A percentile compares a stretch with the other conserved stretches of the same genome.
These are phyloP conservation scores for Gymnoscopelus braueri DNA, from an alignment of 2,797 vertebrate species.

Conservation along the genomic window DNA sequence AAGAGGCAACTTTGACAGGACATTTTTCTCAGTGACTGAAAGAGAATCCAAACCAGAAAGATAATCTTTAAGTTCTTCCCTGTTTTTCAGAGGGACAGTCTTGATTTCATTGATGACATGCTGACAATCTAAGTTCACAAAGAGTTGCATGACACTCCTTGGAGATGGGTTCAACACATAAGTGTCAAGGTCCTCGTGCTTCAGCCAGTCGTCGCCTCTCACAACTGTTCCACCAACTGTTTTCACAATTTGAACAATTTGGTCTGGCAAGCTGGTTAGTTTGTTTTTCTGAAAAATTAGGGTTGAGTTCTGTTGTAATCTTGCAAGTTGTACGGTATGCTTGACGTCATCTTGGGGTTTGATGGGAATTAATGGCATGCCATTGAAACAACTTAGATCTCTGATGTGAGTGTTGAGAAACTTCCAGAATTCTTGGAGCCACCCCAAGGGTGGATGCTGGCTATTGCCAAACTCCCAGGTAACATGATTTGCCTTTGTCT, in stretches of 20 bases:
- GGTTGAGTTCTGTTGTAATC: constrained; percentile 71
- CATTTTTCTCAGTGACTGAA: constrained; percentile 58
- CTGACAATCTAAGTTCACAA: constrained; percentile 69
- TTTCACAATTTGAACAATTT: constrained; percentile 73
- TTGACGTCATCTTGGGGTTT: constrained; percentile 49
- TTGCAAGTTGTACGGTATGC: constrained; percentile 68
- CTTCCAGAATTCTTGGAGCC: constrained; percentile 84
- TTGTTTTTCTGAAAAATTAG: constrained; percentile 79
- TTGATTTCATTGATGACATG: constrained; percentile 60
- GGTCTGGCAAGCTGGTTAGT: constrained; percentile 64
- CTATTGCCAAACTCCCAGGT: constrained; percentile 69
- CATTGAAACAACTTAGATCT: constrained; percentile 74
- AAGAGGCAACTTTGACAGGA: constrained; percentile 80
- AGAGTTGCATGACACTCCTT: constrained; percentile 71
- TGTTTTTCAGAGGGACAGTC: constrained; percentile 37
- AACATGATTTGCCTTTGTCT: constrained; percentile 41
- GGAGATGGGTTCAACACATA: constrained; percentile 83
- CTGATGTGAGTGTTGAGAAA: constrained; percentile 78
- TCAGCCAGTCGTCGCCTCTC: constrained; percentile 72
- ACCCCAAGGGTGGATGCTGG: constrained; percentile 80
- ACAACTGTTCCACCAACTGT: constrained; percentile 81
- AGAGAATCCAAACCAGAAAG: constrained; percentile 74
- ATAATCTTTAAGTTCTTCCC: constrained; percentile 73
- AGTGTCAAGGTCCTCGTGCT: constrained; percentile 75
- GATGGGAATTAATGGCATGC: constrained; percentile 83